Evolutionary conservation across 2,888 invertebrate species (phyloP).

Genomic region (Eurois occulta): DNA sequence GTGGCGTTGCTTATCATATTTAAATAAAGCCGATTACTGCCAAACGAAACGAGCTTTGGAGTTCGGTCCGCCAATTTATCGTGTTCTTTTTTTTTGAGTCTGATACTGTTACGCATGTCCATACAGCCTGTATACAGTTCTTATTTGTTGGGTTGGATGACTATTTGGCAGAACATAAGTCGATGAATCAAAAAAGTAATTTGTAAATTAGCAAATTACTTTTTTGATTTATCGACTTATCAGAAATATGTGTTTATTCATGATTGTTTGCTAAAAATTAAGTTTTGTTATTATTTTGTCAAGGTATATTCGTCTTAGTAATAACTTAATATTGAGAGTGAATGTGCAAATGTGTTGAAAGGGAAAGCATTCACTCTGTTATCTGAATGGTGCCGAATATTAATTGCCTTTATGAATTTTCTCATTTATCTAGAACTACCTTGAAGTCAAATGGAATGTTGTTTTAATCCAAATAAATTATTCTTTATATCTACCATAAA

Average conservation of each 20-base stretch:
- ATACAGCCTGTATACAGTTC: slow-evolving; percentile 25
- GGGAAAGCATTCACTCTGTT: slow-evolving; percentile 44
- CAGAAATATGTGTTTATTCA: slow-evolving; percentile 8
- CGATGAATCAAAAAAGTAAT: too few relatives aligned
- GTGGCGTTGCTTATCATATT: slow-evolving; percentile 53
- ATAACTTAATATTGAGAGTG: slow-evolving; percentile 38
- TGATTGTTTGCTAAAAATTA: background rate
- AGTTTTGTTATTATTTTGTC: background rate
- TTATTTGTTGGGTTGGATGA: slow-evolving; percentile 15
- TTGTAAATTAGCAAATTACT: too few relatives aligned
- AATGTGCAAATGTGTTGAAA: slow-evolving; percentile 50
- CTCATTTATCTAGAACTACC: background rate
- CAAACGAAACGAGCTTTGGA: slow-evolving; percentile 55
- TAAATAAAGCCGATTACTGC: slow-evolving; percentile 61
- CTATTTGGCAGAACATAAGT: background rate
- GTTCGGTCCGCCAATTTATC: slow-evolving; percentile 46
- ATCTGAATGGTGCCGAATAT: slow-evolving; percentile 15
- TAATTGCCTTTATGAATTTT: background rate
- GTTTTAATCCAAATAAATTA: background rate
- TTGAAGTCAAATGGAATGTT: background rate
- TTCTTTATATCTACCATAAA: slow-evolving; percentile 4
- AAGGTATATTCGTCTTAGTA: slow-evolving; percentile 2
- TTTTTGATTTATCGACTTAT: background rate
- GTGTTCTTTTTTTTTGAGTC: slow-evolving; percentile 44
- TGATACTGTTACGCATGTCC: slow-evolving; percentile 29